phyloP scores from a whole-genome alignment of 2,113 vertebrate species.

The Paedocypris sp. region DNA sequence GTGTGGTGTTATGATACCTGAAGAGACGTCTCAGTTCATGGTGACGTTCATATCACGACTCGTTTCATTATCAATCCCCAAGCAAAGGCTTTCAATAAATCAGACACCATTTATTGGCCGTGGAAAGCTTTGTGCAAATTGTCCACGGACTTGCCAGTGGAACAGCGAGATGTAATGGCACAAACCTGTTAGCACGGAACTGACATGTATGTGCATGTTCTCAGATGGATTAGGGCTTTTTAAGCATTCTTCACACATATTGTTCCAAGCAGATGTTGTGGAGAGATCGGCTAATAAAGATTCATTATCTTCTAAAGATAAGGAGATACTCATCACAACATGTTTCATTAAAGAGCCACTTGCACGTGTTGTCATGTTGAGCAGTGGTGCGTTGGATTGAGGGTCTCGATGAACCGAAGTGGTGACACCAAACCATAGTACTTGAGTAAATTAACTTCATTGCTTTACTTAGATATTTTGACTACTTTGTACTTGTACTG shows the following conservation, averaged over 20 bases:
- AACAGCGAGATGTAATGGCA: background rate
- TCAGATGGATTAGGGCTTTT: too few species aligned
- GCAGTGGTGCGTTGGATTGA: background rate
- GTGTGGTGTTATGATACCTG: background rate
- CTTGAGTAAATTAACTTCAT: too few species aligned
- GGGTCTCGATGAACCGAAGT: background rate
- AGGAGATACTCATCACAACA: background rate
- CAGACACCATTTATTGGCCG: background rate
- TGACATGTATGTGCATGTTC: too few species aligned
- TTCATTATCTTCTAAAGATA: constrained; percentile 2
- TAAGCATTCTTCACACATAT: too few species aligned
- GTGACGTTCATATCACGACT: constrained; percentile 2
- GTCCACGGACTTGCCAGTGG: background rate
- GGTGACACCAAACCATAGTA: too few species aligned
- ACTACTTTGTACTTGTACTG: too few species aligned
- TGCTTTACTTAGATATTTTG: too few species aligned
- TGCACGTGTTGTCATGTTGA: background rate
- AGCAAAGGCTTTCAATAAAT: constrained; percentile 15
- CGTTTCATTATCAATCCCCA: constrained; percentile 23
- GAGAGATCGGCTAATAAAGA: constrained; percentile 16
- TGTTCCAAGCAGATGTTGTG: too few species aligned
- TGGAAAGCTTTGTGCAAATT: background rate
- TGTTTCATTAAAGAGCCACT: background rate
- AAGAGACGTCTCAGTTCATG: constrained; percentile 1
- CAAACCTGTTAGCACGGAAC: too few species aligned